Conservation (phyloP, 92 coral and sea anemone genomes). For the Phenganax subtilis region DNA sequence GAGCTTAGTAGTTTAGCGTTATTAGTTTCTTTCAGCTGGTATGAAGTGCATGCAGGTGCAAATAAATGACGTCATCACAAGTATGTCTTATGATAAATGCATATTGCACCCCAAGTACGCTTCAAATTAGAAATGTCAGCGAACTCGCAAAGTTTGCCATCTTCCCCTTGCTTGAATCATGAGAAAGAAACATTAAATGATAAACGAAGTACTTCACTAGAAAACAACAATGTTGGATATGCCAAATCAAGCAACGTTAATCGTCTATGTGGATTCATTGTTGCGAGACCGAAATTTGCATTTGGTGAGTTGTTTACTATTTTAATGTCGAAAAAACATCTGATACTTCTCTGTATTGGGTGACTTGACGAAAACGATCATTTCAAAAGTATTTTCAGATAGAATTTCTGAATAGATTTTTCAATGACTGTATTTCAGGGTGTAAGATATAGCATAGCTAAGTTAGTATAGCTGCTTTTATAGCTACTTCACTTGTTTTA, state of each 20-base stretch:
- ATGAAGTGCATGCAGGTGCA: too few relatives aligned
- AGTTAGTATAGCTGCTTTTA: too few relatives aligned
- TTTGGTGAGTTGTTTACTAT: neutral
- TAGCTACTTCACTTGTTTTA: too few relatives aligned
- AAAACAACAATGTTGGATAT: neutral
- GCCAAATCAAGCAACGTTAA: slow-evolving; percentile 5
- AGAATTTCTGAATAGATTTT: too few relatives aligned
- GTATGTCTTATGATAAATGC: too few relatives aligned
- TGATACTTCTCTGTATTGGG: neutral
- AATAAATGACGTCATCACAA: too few relatives aligned
- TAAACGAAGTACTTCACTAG: neutral
- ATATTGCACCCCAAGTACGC: too few relatives aligned
- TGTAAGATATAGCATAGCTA: too few relatives aligned
- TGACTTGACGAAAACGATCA: neutral
- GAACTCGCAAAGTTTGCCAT: neutral
- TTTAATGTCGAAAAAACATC: neutral
- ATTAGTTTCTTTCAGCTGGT: too few relatives aligned
- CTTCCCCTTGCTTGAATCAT: neutral
- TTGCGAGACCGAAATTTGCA: slow-evolving; percentile 20
- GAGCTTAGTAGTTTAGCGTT: too few relatives aligned
- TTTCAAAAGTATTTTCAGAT: too few relatives aligned
- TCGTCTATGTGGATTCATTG: slow-evolving; percentile 6
- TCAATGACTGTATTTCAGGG: too few relatives aligned
- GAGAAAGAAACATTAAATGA: neutral
- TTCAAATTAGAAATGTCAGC: neutral